Conservation (phyloP, 35 echinoderm and acorn worm species). For the Heliocidaris tuberculata region DNA sequence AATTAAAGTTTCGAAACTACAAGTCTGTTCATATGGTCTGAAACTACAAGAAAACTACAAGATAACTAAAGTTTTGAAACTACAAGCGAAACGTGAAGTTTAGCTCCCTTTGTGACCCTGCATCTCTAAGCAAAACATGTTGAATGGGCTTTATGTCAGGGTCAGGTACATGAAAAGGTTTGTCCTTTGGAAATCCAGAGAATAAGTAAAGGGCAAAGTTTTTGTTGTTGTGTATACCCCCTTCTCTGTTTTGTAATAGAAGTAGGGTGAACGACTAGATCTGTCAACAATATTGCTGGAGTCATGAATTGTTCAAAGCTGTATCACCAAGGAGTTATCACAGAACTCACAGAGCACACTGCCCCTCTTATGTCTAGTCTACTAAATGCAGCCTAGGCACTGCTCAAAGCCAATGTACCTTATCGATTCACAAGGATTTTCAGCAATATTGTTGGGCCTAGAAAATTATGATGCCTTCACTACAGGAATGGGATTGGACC, state of each 20-base stretch:
- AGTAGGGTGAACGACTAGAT: background rate
- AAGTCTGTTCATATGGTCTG: no score
- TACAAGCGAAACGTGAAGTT: no score
- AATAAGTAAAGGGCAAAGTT: background rate
- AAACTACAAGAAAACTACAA: no score
- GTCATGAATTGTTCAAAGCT: background rate
- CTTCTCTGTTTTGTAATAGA: background rate
- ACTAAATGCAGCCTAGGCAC: background rate
- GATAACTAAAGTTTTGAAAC: no score
- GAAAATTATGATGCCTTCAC: background rate
- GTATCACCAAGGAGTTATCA: no score
- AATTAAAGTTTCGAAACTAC: no score
- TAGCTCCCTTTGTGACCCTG: background rate
- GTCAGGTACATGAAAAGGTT: background rate
- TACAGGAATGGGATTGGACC: background rate
- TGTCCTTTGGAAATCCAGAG: background rate
- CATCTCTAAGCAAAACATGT: slow-evolving; percentile 8
- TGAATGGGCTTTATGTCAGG: slow-evolving; percentile 8
- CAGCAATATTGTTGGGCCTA: background rate
- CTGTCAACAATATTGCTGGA: background rate
- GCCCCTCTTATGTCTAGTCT: background rate
- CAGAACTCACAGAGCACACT: no score
- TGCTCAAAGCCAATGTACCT: no score
- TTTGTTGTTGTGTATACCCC: background rate
- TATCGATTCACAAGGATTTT: background rate